Evolutionary conservation across 2,113 vertebrate genomes (phyloP).

Genomic region (Leucosticte australis): DNA sequence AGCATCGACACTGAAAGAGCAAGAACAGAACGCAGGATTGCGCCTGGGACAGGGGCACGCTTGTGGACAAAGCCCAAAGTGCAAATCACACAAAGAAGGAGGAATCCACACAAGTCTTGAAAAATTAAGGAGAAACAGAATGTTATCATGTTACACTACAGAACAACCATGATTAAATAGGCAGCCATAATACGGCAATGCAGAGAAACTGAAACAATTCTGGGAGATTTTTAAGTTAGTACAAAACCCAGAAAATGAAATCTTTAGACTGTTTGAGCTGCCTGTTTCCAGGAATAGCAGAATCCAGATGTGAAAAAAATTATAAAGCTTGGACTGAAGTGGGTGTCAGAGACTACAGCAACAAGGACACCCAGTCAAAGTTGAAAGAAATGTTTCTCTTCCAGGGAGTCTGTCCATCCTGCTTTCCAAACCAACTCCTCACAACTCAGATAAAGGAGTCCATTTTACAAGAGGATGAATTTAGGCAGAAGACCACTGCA

Average conservation of each 20-base stretch:
- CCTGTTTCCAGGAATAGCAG: not conserved
- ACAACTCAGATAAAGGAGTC: not conserved
- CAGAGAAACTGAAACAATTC: not conserved
- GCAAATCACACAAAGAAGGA: not conserved
- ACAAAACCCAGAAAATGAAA: not conserved
- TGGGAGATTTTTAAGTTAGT: not conserved
- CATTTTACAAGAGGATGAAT: not conserved
- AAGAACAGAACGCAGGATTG: not conserved
- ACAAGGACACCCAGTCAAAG: not conserved
- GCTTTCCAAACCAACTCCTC: not conserved
- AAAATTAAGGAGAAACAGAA: not conserved
- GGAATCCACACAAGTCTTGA: not conserved
- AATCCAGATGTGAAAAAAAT: not conserved
- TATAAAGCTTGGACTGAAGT: not conserved
- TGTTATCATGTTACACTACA: not conserved
- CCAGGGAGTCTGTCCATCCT: not conserved
- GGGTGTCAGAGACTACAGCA: not conserved
- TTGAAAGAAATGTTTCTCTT: not conserved
- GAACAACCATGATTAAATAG: not conserved
- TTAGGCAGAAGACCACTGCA: not conserved
- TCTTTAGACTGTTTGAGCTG: not conserved
- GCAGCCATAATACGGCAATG: not conserved
- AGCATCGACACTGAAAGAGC: slow-evolving; percentile 85
- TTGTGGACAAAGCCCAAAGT: not conserved
- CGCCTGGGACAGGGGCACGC: accelerated